These are phyloP conservation scores for Malachius bipustulatus DNA, from an alignment of 2,888 invertebrate genomes.

Conservation along the genomic window DNA sequence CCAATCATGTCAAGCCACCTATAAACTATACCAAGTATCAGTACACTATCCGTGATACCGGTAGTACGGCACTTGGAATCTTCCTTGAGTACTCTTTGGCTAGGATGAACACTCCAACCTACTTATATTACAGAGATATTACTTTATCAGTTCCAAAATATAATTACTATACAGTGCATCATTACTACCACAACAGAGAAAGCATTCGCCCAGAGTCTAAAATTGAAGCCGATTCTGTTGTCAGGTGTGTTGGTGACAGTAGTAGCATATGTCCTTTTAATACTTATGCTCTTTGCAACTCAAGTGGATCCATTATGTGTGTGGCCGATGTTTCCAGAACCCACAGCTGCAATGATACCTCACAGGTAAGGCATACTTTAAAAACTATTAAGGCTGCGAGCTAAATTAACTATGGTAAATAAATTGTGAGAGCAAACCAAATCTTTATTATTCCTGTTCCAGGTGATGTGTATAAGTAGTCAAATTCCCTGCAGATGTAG, in stretches of 20 bases:
- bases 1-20: conserved; percentile 15
- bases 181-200: conserved; percentile 32
- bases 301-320: conserved; percentile 34
- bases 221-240: conserved; percentile 29
- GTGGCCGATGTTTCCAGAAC: conserved; percentile 30
- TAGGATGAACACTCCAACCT: conserved; percentile 27
- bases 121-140: conserved; percentile 20
- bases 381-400: too few species aligned
- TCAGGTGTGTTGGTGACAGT: conserved; percentile 30
- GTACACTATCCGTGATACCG: conserved; percentile 23
- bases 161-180: conserved; percentile 32
- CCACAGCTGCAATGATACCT: conserved; percentile 27
- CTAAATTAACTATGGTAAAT: too few species aligned
- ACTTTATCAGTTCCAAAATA: conserved; percentile 27
- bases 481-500: too few species aligned
- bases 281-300: conserved; percentile 32
- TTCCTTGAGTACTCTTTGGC: conserved; percentile 28
- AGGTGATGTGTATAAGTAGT: too few species aligned
- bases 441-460: too few species aligned
- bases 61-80: conserved; percentile 27
- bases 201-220: conserved; percentile 25
- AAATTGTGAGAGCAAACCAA: too few species aligned
- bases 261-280: conserved; percentile 30
- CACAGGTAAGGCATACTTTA: conserved; percentile 19
- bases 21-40: conserved; percentile 25